Percentiles rank a stretch among this genome's conserved stretches.
Evolutionary conservation across 23 tunicate species (phyloP).

Genomic region (Diplosoma virens): DNA sequence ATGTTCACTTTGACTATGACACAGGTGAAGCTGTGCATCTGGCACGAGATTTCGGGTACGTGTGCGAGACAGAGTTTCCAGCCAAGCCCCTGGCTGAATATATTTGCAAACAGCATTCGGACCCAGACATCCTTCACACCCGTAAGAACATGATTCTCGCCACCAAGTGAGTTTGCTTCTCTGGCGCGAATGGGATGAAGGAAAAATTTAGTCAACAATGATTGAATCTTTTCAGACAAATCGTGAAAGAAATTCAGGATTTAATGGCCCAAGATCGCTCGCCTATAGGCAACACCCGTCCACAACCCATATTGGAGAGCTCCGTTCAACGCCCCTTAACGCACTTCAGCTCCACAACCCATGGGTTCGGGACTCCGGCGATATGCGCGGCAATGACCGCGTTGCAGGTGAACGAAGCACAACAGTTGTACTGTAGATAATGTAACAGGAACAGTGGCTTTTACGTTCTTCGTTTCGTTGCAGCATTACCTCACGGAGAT

Average conservation of each 20-base stretch:
- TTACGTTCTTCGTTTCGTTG: slow-evolving; percentile 1
- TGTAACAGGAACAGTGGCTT: too few relatives aligned
- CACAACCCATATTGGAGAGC: slow-evolving; percentile 78
- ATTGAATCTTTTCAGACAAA: slow-evolving; percentile 88
- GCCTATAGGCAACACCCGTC: slow-evolving; percentile 97
- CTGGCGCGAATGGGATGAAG: too few relatives aligned
- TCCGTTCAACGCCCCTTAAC: slow-evolving; percentile 91
- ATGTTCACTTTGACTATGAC: too few relatives aligned
- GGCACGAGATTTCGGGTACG: slow-evolving; percentile 99
- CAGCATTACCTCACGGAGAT: slow-evolving; percentile 98
- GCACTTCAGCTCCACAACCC: slow-evolving; percentile 98
- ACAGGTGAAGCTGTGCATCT: slow-evolving; percentile 99
- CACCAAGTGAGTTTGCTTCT: slow-evolving; percentile 98
- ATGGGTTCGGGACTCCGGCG: slow-evolving; percentile 99
- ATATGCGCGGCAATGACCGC: slow-evolving; percentile 99
- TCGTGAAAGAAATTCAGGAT: slow-evolving; percentile 98
- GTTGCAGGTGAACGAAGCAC: slow-evolving; percentile 66
- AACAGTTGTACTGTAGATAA: too few relatives aligned
- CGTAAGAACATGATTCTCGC: slow-evolving; percentile 98
- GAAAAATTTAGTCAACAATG: too few relatives aligned
- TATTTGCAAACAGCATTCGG: slow-evolving; percentile 97
- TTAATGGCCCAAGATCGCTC: slow-evolving; percentile 98
- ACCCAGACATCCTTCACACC: slow-evolving; percentile 96
- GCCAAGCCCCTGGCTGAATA: slow-evolving; percentile 98
- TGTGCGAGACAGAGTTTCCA: slow-evolving; percentile 99